These are phyloP conservation scores for Carettochelys insculpta DNA, from an alignment of 2,113 vertebrate species.

Conservation along the genomic window DNA sequence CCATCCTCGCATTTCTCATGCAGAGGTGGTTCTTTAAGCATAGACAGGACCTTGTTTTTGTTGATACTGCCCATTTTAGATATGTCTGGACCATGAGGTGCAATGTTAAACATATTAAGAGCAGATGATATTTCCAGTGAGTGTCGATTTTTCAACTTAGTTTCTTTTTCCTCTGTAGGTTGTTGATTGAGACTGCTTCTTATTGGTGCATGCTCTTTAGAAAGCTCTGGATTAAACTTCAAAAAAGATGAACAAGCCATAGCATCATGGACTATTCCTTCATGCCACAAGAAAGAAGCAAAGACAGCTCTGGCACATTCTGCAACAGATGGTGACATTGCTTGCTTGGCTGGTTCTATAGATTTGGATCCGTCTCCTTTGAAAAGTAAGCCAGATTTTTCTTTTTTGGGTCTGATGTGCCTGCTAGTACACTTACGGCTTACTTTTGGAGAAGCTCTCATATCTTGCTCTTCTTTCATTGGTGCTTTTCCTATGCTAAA, in stretches of 20 bases:
- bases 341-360: conserved; percentile 95
- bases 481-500: conserved; percentile 99
- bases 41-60: conserved; percentile 98
- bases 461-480: conserved; percentile 92
- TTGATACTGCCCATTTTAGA: conserved; percentile 99
- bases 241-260: conserved; percentile 99
- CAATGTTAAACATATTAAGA: conserved; percentile 97
- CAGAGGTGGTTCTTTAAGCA: conserved; percentile 96
- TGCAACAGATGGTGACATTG: conserved; percentile 97
- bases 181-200: conserved; percentile 91
- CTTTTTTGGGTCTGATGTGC: conserved; percentile 94
- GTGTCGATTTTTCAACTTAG: conserved; percentile 95
- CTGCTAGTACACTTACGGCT: conserved; percentile 92
- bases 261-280: conserved; percentile 97
- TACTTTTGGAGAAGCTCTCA: conserved; percentile 94
- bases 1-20: conserved; percentile 97
- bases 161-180: conserved; percentile 92
- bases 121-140: conserved; percentile 98
- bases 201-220: conserved; percentile 96
- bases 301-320: conserved; percentile 97
- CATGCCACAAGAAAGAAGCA: conserved; percentile 96
- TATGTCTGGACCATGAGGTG: conserved; percentile 96
- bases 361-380: conserved; percentile 87
- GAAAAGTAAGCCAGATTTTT: conserved; percentile 93
- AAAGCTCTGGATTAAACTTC: conserved; percentile 97